Conservation (phyloP, 2,113 vertebrate genomes). For the Tiliqua scincoides region DNA sequence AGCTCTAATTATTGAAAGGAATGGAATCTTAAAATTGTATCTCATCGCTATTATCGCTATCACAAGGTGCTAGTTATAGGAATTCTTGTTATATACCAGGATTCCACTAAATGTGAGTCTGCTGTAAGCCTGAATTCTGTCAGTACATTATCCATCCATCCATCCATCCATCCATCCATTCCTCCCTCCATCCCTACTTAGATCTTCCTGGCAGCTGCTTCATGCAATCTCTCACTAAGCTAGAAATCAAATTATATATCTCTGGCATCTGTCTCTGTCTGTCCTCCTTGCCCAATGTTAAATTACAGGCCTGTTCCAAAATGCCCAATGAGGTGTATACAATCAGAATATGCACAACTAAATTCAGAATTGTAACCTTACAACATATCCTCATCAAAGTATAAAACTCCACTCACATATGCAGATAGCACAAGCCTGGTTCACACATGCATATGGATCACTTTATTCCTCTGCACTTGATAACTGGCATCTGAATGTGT, state of each 20-base stretch:
- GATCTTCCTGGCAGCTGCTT: not conserved
- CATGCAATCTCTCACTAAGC: not conserved
- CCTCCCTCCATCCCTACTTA: too few species aligned
- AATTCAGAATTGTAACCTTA: not conserved
- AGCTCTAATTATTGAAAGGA: conserved; percentile 4
- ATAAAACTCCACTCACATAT: not conserved
- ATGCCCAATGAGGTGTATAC: not conserved
- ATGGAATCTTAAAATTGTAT: conserved; percentile 34
- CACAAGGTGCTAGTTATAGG: not conserved
- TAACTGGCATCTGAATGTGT: not conserved
- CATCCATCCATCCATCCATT: too few species aligned
- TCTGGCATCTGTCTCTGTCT: not conserved
- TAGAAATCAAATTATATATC: conserved; percentile 1
- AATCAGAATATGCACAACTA: too few species aligned
- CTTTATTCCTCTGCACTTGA: not conserved
- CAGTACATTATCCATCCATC: too few species aligned
- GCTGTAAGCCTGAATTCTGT: conserved; percentile 23
- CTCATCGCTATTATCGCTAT: not conserved
- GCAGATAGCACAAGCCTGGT: not conserved
- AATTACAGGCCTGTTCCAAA: not conserved
- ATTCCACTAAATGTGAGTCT: not conserved
- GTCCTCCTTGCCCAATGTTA: not conserved
- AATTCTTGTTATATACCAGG: not conserved
- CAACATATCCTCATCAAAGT: not conserved
- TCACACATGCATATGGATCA: not conserved